Conservation (phyloP, 2,113 vertebrate genomes). For the Hipposideros armiger region DNA sequence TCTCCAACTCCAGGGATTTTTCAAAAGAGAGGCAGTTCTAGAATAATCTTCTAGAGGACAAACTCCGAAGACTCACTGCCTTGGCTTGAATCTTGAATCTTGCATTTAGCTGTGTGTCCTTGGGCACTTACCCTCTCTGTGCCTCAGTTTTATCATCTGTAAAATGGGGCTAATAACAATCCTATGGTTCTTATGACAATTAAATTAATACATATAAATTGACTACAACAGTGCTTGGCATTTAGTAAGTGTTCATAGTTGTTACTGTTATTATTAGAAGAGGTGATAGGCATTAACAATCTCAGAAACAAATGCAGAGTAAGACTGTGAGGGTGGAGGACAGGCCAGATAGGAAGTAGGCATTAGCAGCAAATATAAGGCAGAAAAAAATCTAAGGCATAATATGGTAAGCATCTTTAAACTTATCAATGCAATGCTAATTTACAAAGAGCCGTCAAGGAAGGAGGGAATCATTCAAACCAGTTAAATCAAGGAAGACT, state of each 20-base stretch:
- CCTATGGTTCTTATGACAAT: neutral
- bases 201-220: neutral
- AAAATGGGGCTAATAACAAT: neutral
- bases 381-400: neutral
- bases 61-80: neutral
- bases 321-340: neutral
- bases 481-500: neutral
- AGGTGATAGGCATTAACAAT: neutral
- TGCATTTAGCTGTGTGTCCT: neutral
- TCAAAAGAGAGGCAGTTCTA: neutral
- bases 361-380: neutral
- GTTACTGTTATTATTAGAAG: neutral
- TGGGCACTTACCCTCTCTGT: neutral
- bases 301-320: neutral
- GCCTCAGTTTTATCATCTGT: neutral
- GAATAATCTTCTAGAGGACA: neutral
- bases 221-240: neutral
- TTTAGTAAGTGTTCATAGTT: neutral
- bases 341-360: neutral
- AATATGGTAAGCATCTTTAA: neutral
- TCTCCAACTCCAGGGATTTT: neutral
- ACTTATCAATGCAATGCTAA: neutral
- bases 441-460: neutral
- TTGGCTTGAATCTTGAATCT: neutral
- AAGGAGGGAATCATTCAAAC: neutral